These are phyloP conservation scores for Drosophila bocki DNA, from an alignment of 1,140 invertebrate genomes.

Conservation along the genomic window DNA sequence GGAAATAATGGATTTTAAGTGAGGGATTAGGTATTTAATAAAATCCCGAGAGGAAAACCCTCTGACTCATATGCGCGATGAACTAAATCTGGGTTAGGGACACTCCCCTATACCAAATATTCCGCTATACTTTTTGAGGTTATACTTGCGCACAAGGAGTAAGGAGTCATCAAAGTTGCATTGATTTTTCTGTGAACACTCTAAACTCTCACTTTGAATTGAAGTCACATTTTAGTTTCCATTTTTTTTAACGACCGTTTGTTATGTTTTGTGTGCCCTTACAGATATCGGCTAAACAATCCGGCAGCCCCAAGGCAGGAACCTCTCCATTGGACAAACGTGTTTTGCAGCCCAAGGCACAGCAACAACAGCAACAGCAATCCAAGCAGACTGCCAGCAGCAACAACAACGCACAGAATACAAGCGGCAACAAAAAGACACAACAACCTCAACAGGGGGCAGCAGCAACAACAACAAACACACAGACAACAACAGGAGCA, in stretches of 20 bases:
- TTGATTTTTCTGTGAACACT: conserved; percentile 63
- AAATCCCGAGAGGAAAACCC: not conserved
- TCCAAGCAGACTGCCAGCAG: conserved; percentile 63
- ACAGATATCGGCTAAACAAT: conserved; percentile 84
- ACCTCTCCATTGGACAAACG: conserved; percentile 85
- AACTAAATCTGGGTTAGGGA: conserved; percentile 72
- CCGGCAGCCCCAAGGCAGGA: conserved; percentile 75
- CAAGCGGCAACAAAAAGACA: conserved; percentile 67
- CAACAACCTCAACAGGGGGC: conserved; percentile 50
- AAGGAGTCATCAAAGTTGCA: conserved; percentile 40
- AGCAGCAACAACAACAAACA: conserved; percentile 42
- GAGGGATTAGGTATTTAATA: not conserved
- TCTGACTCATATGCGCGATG: conserved; percentile 37
- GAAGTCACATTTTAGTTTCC: conserved; percentile 1
- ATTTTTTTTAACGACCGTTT: not conserved
- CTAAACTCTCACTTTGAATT: not conserved
- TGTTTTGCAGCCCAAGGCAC: conserved; percentile 85
- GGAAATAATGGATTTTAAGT: conserved; percentile 3
- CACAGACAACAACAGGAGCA: conserved; percentile 49
- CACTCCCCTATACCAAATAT: conserved; percentile 48
- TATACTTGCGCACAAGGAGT: conserved; percentile 47
- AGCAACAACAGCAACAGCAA: conserved; percentile 68
- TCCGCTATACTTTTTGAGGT: conserved; percentile 27
- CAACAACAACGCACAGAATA: conserved; percentile 42
- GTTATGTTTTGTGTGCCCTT: conserved; percentile 37